Conservation (phyloP, 2,113 vertebrate genomes). For the Acrocephalus arundinaceus region DNA sequence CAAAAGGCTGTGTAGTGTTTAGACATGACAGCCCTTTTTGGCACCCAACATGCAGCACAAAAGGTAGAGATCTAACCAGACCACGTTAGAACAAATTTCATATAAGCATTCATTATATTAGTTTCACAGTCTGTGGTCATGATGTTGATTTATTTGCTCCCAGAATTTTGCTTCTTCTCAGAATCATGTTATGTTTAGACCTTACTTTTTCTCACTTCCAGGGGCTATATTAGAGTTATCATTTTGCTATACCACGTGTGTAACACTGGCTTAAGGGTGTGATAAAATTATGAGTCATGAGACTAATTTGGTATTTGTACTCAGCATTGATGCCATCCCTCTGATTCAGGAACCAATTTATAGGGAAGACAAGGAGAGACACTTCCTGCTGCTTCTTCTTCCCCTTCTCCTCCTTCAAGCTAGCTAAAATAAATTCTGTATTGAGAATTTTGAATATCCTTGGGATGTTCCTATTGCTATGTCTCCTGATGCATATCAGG, state of each 20-base stretch:
- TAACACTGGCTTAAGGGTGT: neutral
- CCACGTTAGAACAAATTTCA: neutral
- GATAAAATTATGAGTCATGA: neutral
- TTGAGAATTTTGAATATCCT: neutral
- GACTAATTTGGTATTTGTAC: neutral
- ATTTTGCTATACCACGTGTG: neutral
- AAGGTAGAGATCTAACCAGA: neutral
- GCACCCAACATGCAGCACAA: fast-evolving
- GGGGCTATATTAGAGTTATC: neutral
- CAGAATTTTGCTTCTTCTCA: neutral
- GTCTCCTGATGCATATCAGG: neutral
- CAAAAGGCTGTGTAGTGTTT: neutral
- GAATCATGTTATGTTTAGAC: neutral
- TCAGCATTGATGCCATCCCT: neutral
- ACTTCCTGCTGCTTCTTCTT: neutral
- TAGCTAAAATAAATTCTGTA: neutral
- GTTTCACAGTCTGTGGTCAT: neutral
- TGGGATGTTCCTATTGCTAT: neutral
- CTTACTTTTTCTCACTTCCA: neutral
- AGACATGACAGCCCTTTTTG: neutral
- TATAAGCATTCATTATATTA: neutral
- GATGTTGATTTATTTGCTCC: neutral
- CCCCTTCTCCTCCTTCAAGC: neutral
- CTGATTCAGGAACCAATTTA: neutral
- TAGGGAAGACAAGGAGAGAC: neutral